A percentile compares a stretch with the other conserved stretches of the same genome.
Evolutionary conservation across 1,140 invertebrate species (phyloP).

Genomic region (Temnothorax curvispinosus): DNA sequence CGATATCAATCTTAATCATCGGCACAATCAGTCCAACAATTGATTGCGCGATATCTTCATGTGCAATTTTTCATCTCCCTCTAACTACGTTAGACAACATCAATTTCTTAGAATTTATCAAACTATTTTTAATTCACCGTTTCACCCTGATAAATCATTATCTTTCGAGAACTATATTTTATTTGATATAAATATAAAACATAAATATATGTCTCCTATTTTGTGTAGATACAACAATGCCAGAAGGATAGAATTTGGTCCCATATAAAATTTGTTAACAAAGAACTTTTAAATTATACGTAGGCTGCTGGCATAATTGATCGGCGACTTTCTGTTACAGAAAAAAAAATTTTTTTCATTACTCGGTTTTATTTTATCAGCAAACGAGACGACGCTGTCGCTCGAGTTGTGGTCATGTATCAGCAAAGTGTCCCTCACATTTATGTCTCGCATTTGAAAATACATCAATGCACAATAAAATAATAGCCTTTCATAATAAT

Average conservation of each 20-base stretch:
- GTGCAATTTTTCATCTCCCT: neutral
- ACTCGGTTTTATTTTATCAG: conserved; percentile 6
- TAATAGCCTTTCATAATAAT: conserved; percentile 50
- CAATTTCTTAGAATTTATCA: neutral
- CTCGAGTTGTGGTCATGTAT: conserved; percentile 13
- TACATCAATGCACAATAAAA: conserved; percentile 39
- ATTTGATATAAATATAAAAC: neutral
- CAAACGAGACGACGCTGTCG: neutral
- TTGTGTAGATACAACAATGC: neutral
- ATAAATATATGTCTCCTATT: neutral
- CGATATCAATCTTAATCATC: conserved; percentile 18
- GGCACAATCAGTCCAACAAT: neutral
- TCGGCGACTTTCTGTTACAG: neutral
- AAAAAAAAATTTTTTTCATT: conserved; percentile 16
- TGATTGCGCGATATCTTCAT: neutral
- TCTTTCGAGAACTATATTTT: neutral
- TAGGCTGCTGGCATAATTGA: neutral
- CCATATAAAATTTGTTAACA: neutral
- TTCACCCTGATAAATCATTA: conserved; percentile 2
- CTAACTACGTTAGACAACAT: neutral
- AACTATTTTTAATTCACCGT: neutral
- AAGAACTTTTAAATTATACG: neutral
- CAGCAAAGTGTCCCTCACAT: conserved; percentile 20
- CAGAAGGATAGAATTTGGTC: neutral
- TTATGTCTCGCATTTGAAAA: conserved; percentile 44